Evolutionary conservation across 2,888 invertebrate genomes (phyloP), one percentile per base, ranked within the genome.

Genomic region (Eremobia ochroleuca): DNA sequence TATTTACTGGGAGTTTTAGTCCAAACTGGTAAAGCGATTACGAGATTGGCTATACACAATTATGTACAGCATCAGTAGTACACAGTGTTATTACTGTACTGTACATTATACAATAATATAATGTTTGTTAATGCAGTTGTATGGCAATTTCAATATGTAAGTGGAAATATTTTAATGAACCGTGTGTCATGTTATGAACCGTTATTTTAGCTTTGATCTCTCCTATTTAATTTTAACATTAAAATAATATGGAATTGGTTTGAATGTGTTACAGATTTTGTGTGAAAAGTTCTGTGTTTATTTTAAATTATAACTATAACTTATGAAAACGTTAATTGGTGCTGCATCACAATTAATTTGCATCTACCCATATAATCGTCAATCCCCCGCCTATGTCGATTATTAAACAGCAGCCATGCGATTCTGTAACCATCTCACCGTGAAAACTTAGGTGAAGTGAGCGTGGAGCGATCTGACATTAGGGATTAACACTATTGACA

Each of bases 111-210:
- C 18, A n/a, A 37, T 55, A n/a, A 37, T 55, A 34, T 49, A 28
- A 74, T 64, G 8, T 79, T 37, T 55, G 70, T 64, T 58, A 78
- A 70, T 49, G 15, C 61, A 37, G n/a, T 43, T 52, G 37, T 72
- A 55, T 31, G 21, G 15, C n/a, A 66, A 72, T 83, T 83, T 78
- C 21, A 69, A 62, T 78, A 59, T 76, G 55, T 52, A 40, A 84
- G 40, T 72, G 31, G 65, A 13, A 66, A 70, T 67, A 67, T 81
- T 85, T 85, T 73, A 84, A 83, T 77, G 49, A 80, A 80, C 83
- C 15, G 52, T 34, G 15, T 70, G 46, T 66, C 49, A 67, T 64
- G 34, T 43, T 67, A 70, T 49, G 67, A 65, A 8, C 55, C 43
- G 55, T 73, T 73, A 74, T 62, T 75, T 74, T 64, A 74, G 59